These are phyloP conservation scores for Meteorus cinctellus DNA, from an alignment of 2,888 invertebrate genomes.

Conservation along the genomic window DNA sequence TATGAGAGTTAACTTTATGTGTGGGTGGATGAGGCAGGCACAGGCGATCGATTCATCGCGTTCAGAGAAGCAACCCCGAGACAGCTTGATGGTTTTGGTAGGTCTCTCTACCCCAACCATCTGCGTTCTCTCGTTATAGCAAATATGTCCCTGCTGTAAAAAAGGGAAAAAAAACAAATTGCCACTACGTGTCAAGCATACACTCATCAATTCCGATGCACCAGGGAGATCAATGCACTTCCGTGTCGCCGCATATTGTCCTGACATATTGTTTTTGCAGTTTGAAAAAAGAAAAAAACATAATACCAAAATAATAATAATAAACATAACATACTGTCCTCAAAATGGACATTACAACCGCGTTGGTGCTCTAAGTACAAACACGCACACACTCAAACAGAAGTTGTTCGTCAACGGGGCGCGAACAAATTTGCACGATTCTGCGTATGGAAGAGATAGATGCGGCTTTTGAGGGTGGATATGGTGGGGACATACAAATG, in stretches of 20 bases:
- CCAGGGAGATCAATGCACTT: constrained; percentile 21
- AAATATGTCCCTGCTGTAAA: constrained; percentile 31
- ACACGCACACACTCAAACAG: constrained; percentile 20
- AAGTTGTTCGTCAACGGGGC: constrained; percentile 33
- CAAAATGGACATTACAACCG: not conserved
- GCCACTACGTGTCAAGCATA: constrained; percentile 25
- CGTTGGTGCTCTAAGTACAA: constrained; percentile 9
- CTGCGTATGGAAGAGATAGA: constrained; percentile 50
- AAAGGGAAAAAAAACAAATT: constrained; percentile 22
- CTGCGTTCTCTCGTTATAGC: constrained; percentile 34
- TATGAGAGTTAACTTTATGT: constrained; percentile 16
- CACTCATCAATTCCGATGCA: constrained; percentile 27
- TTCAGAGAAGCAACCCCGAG: constrained; percentile 34
- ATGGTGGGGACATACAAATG: not conserved
- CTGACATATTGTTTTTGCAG: constrained; percentile 10
- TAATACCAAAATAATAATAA: not conserved
- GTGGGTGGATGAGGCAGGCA: constrained; percentile 28
- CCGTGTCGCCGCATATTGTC: constrained; percentile 4
- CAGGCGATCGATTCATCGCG: constrained; percentile 44
- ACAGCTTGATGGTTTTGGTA: constrained; percentile 33
- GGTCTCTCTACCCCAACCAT: constrained; percentile 34
- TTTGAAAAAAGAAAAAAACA: constrained; percentile 12
- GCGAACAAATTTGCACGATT: constrained; percentile 53
- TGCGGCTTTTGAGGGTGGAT: not conserved
- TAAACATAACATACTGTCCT: not conserved